A percentile compares a stretch with the other conserved stretches of the same genome.
phyloP scores from a whole-genome alignment of 2,888 invertebrate genomes.

The Drosophila neotestacea region DNA sequence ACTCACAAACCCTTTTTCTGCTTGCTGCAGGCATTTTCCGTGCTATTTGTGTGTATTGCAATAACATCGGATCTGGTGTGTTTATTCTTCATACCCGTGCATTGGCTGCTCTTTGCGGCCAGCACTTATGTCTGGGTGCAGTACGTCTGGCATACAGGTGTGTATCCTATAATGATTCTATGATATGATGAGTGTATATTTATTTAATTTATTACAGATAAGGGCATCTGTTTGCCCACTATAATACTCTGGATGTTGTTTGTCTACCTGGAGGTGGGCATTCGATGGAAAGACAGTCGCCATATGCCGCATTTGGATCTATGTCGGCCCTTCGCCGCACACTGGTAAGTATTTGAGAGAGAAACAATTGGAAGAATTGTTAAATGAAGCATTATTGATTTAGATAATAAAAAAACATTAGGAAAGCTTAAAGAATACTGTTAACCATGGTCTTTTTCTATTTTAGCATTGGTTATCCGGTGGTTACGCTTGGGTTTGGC shows the following conservation, averaged over 20 bases:
- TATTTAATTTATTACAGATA: conserved; percentile 87
- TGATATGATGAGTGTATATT: background rate
- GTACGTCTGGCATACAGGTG: conserved; percentile 98
- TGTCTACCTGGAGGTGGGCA: conserved; percentile 96
- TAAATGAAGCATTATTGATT: too few species aligned
- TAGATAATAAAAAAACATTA: too few species aligned
- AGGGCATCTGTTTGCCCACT: conserved; percentile 97
- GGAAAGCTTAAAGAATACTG: too few species aligned
- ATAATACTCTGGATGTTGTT: conserved; percentile 96
- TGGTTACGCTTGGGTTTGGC: conserved; percentile 97
- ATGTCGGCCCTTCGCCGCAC: conserved; percentile 98
- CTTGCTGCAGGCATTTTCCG: conserved; percentile 94
- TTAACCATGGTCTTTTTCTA: too few species aligned
- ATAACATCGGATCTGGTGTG: conserved; percentile 99
- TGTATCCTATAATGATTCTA: background rate
- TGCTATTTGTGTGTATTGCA: conserved; percentile 99
- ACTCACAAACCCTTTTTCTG: background rate
- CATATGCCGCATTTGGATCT: conserved; percentile 95
- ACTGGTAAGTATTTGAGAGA: conserved; percentile 88
- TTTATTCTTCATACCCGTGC: conserved; percentile 99
- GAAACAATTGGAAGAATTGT: too few species aligned
- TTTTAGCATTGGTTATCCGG: conserved; percentile 95
- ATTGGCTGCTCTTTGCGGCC: conserved; percentile 98
- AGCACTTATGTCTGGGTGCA: conserved; percentile 99
- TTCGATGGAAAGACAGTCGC: conserved; percentile 93